These are phyloP conservation scores for Formica aserva DNA, from an alignment of 2,888 invertebrate species.

Conservation along the genomic window DNA sequence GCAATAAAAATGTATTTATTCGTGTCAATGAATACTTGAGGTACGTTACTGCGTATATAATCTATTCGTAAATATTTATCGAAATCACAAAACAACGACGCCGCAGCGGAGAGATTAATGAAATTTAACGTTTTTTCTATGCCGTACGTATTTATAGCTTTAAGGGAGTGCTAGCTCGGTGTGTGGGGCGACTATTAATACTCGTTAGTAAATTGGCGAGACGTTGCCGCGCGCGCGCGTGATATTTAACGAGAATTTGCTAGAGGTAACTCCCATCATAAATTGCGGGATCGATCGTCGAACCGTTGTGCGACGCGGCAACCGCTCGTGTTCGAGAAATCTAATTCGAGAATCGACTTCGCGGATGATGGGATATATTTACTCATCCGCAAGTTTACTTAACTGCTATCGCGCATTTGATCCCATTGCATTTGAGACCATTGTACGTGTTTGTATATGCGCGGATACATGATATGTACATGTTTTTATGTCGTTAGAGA, in stretches of 20 bases:
- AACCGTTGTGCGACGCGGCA: conserved; percentile 9
- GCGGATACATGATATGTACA: not conserved
- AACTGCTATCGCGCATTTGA: not conserved
- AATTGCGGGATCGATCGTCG: conserved; percentile 46
- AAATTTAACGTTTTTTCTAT: not conserved
- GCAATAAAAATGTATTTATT: not conserved
- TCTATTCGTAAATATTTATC: conserved; percentile 1
- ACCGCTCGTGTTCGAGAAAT: conserved; percentile 6
- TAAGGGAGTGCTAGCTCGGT: not conserved
- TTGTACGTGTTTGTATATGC: not conserved
- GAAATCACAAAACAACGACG: not conserved
- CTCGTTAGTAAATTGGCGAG: conserved; percentile 42
- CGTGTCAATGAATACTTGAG: not conserved
- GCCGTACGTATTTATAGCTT: not conserved
- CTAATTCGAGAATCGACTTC: conserved; percentile 30
- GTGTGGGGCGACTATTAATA: conserved; percentile 40
- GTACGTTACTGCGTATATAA: not conserved
- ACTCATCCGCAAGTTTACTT: conserved; percentile 1
- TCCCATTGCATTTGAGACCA: not conserved
- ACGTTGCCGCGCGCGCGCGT: conserved; percentile 7
- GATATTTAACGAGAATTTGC: conserved; percentile 34
- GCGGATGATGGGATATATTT: conserved; percentile 1
- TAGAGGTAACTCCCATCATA: conserved; percentile 33
- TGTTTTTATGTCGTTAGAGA: not conserved
- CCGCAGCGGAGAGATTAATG: not conserved